Base-by-base conservation (phyloP, 2,888 invertebrate species). In the Thymelicus sylvestris region DNA sequence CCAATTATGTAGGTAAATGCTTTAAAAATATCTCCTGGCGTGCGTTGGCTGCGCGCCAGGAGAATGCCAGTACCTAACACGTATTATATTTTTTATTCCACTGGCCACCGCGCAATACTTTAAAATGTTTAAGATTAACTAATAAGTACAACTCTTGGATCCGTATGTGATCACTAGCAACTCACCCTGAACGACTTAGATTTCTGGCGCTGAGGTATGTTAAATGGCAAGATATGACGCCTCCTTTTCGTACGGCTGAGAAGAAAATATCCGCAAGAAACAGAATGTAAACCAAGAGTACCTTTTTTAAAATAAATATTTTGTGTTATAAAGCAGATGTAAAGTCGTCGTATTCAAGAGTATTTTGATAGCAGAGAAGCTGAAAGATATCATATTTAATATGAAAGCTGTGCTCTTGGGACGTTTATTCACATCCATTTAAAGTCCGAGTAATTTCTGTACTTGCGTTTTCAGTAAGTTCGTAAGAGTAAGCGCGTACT, bases 281-380 rank as follows among this genome's bases (percentile, higher is more conserved):
- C 31, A 31, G 3, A 31, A 31, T 31, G 41, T 41, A 7, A 41
- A 2, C 19, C 19, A 19, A 19, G 19, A 41, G 60, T 39, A 39
- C 15, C 7, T 6, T 8, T 48, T 64, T 50, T 38, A 48, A 63
- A 63, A 63, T 63, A 63, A 64, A 52, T 52, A 52, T 52, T n/a
- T 65, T 50, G 12, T 65, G 15, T 19, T 10, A 65, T 65, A 65
- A 52, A 65, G 38, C 38, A 39, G 39, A 8, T 39, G 64, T 65
- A 65, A 65, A 55, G 19, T 65, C 19, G 19, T 41, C 7, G 41
- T 41, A 41, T 7, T 41, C 41, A 41, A 7, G 6, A 41, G 41
- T 41, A 41, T 10, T 41, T 41, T 41, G 41, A 41, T 7, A 41
- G 7, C 7, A 6, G 8, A 41, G 6, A 10, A 41, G 41, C 8